Evolutionary conservation across 2,113 vertebrate genomes (phyloP).

Genomic region (Eulemur rufifrons): DNA sequence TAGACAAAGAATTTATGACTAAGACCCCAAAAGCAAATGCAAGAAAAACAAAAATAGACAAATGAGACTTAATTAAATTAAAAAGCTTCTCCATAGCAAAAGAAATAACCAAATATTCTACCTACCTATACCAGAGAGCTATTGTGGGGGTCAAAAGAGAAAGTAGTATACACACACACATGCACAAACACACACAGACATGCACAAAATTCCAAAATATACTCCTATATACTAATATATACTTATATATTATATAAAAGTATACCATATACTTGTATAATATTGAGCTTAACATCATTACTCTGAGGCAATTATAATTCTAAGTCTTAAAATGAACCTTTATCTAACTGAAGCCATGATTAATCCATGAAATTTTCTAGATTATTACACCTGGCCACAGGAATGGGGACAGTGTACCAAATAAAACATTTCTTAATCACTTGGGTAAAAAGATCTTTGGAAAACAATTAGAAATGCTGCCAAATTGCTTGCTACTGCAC

Average conservation of each 20-base stretch:
- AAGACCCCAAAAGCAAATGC: no score
- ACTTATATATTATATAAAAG: background rate
- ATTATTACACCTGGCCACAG: conserved; percentile 33
- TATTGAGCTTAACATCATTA: background rate
- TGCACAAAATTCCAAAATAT: background rate
- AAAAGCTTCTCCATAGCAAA: no score
- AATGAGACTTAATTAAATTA: no score
- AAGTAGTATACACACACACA: background rate
- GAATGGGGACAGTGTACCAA: background rate
- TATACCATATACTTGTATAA: background rate
- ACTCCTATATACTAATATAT: background rate
- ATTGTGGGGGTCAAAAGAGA: background rate
- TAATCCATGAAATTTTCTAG: conserved; percentile 15
- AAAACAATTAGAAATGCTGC: conserved; percentile 61
- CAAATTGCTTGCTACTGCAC: conserved; percentile 45
- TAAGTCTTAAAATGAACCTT: background rate
- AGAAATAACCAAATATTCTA: background rate
- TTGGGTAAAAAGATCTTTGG: conserved; percentile 44
- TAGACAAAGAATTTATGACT: no score
- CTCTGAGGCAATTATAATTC: background rate
- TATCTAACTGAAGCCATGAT: background rate
- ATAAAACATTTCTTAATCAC: conserved; percentile 55
- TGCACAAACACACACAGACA: background rate
- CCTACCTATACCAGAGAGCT: background rate
- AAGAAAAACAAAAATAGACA: no score